Base-by-base conservation (phyloP, 2,888 invertebrate species). In the Tenthredo scrophulariae region DNA sequence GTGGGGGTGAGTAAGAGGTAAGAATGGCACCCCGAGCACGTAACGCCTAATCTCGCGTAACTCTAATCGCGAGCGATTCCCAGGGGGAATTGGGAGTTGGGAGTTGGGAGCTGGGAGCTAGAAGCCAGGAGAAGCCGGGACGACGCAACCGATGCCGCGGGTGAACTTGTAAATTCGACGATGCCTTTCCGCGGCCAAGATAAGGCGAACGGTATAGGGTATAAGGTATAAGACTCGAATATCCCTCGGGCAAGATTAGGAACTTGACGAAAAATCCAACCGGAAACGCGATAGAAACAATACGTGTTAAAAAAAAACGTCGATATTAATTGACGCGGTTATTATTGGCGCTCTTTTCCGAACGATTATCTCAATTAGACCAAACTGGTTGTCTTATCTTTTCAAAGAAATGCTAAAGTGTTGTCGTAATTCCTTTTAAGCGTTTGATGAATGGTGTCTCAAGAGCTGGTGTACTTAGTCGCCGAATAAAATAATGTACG, bases 1-100 rank as follows among this genome's bases (percentile, higher is more conserved):
- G 18, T 10, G n/a, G 75, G 75, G 54, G 43, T 54, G 54, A 77
- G 33, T 29, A 77, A 26, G 62, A 37, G 80, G 80, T 40, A 80
- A 58, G 58, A 80, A 62, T 58, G 62, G 58, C 80, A 80, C 58
- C 62, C 80, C 58, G 29, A 77, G 33, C 77, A 54, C 77, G 77
- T 77, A 77, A 54, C 77, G 77, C 77, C 77, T 80, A 65, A 80
- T 80, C 80, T 62, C 40, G 62, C 58, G 26, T 54, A 77, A 77
- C 77, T 77, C 50, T 77, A 77, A 77, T 77, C 77, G 77, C 77
- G 54, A n/a, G 77, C 29, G 54, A 33, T 54, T 77, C 77, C 50
- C 77, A 7, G 37, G 54, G 77, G 77, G 46, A 67, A 67, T 67
- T 74, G 40, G 29, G 74, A 54, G 54, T 7, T n/a, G 54, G 54